phyloP scores from a whole-genome alignment of 2,797 vertebrate species.

The Gila robusta region DNA sequence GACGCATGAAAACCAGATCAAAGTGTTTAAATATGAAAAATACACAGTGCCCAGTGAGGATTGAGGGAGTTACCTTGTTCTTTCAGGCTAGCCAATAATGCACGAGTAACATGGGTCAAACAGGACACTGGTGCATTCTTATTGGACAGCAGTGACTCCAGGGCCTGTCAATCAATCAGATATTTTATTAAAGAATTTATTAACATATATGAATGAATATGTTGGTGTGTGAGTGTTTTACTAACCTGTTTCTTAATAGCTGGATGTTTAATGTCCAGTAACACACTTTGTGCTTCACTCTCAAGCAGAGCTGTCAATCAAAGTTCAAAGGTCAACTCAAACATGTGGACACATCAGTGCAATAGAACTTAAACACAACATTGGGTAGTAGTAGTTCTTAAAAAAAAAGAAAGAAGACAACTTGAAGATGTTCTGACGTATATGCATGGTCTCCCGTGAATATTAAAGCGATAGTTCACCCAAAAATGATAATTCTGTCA shows the following conservation, averaged over 20 bases:
- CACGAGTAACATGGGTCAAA: conserved; percentile 84
- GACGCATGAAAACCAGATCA: conserved; percentile 24
- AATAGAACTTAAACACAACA: neutral
- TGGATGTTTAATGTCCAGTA: conserved; percentile 96
- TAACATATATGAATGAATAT: neutral
- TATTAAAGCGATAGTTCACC: neutral
- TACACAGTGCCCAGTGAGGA: neutral
- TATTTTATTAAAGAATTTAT: neutral
- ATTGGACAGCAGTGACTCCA: conserved; percentile 90
- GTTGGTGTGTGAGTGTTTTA: neutral
- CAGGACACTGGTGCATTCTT: conserved; percentile 86
- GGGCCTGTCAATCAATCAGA: conserved; percentile 79
- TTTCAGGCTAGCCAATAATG: conserved; percentile 85
- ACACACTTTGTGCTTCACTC: conserved; percentile 85
- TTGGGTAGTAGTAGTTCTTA: neutral
- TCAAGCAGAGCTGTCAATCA: conserved; percentile 83
- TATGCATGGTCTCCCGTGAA: neutral
- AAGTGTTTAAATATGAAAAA: conserved; percentile 24
- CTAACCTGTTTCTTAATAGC: conserved; percentile 93
- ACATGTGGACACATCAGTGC: neutral
- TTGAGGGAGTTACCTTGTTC: conserved; percentile 81
- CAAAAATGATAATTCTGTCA: no score
- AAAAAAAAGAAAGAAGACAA: neutral
- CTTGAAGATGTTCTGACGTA: neutral
- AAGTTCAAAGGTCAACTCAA: neutral